Evolutionary conservation across 1,140 invertebrate genomes (phyloP).

Genomic region (Drosophila lacteicornis): DNA sequence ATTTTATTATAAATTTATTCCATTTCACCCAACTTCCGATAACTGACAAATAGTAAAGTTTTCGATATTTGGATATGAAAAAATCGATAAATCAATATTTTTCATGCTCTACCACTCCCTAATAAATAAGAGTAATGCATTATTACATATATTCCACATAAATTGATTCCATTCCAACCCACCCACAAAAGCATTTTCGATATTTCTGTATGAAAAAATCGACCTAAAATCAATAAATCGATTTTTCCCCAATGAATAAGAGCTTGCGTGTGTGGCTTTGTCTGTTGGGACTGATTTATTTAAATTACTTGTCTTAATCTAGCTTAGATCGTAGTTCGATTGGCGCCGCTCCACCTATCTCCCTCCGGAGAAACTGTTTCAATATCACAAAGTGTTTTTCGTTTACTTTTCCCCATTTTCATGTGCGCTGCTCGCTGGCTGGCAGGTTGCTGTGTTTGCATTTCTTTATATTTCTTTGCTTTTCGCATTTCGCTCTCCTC

Average conservation of each 20-base stretch:
- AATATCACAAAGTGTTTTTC: conserved; percentile 37
- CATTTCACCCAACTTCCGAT: too few species aligned
- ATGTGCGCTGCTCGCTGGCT: not conserved
- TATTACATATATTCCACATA: too few species aligned
- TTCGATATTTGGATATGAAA: not conserved
- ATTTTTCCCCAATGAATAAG: not conserved
- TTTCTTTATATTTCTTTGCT: not conserved
- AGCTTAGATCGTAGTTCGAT: conserved; percentile 12
- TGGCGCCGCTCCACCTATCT: conserved; percentile 8
- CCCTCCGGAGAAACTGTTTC: conserved; percentile 22
- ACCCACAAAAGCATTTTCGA: not conserved
- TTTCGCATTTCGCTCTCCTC: not conserved
- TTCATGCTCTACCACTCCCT: too few species aligned
- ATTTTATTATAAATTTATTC: too few species aligned
- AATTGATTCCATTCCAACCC: too few species aligned
- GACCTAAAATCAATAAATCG: not conserved
- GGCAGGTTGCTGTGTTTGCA: conserved; percentile 8
- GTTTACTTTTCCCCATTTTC: conserved; percentile 10
- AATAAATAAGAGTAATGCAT: too few species aligned
- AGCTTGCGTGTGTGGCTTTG: not conserved
- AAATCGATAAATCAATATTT: too few species aligned
- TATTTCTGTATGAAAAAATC: not conserved
- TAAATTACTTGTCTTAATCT: conserved; percentile 19
- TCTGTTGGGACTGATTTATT: conserved; percentile 14
- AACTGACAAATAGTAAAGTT: too few species aligned